These are phyloP conservation scores for Plecotus auritus DNA, from an alignment of 2,113 vertebrate genomes.

Conservation along the genomic window DNA sequence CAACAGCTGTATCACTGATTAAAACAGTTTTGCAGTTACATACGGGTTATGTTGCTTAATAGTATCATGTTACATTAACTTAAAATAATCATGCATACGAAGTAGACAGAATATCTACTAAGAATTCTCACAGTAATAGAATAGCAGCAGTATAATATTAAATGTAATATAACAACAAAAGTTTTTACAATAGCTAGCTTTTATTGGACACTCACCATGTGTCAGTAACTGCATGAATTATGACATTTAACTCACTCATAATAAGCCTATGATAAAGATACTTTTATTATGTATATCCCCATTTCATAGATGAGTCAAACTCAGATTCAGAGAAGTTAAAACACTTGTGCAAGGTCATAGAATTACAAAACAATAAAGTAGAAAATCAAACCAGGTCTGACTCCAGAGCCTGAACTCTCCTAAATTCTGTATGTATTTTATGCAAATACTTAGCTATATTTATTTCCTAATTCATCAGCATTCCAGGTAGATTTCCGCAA, in stretches of 20 bases:
- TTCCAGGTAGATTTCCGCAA: background rate
- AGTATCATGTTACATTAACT: background rate
- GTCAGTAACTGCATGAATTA: background rate
- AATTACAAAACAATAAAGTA: background rate
- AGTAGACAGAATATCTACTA: background rate
- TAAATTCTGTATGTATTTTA: background rate
- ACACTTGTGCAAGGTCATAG: background rate
- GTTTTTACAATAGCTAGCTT: background rate
- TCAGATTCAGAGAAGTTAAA: background rate
- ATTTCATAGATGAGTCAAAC: background rate
- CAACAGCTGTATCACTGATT: background rate
- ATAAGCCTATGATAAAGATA: background rate
- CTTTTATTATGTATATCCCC: background rate
- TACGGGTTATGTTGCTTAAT: background rate
- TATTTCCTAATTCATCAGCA: constrained; percentile 17
- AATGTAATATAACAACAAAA: background rate
- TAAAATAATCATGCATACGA: background rate
- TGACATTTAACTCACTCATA: background rate
- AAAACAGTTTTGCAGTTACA: background rate
- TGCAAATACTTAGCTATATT: background rate
- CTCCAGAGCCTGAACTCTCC: background rate
- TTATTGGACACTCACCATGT: background rate
- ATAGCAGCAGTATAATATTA: background rate
- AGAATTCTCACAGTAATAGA: background rate
- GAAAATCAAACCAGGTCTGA: background rate